phyloP scores from a whole-genome alignment of 2,113 vertebrate genomes.

The Chamaetylas fuelleborni region DNA sequence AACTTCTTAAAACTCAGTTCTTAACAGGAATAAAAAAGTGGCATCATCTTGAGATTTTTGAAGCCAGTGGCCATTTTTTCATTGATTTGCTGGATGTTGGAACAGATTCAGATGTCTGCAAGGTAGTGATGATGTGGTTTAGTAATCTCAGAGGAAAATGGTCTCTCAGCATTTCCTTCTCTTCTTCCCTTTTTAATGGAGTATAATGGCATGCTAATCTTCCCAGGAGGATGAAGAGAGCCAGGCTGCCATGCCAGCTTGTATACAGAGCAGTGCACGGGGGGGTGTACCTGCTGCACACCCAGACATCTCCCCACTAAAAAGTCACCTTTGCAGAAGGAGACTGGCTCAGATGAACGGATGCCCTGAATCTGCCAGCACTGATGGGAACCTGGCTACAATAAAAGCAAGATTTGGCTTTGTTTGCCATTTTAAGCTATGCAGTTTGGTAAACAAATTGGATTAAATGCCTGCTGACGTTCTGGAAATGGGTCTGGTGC shows the following conservation, averaged over 20 bases:
- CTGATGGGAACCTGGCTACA: background rate
- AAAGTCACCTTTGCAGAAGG: background rate
- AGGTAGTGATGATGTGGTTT: background rate
- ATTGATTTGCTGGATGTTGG: background rate
- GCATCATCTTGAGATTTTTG: background rate
- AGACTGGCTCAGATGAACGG: background rate
- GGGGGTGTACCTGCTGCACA: background rate
- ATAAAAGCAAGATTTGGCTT: background rate
- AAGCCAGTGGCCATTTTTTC: background rate
- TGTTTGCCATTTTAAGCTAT: background rate
- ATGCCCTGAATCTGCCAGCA: background rate
- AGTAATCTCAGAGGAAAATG: background rate
- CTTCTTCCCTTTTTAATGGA: background rate
- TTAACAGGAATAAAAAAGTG: background rate
- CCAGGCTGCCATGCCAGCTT: background rate
- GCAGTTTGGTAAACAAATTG: background rate
- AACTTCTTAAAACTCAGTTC: background rate
- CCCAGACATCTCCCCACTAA: background rate
- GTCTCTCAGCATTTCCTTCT: background rate
- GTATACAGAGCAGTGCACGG: background rate
- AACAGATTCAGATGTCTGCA: background rate
- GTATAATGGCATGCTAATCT: background rate
- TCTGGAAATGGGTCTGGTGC: background rate
- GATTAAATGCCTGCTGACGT: background rate
- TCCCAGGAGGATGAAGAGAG: background rate